These are phyloP conservation scores for Pteropus alecto DNA, from an alignment of 2,113 vertebrate species.

Conservation along the genomic window DNA sequence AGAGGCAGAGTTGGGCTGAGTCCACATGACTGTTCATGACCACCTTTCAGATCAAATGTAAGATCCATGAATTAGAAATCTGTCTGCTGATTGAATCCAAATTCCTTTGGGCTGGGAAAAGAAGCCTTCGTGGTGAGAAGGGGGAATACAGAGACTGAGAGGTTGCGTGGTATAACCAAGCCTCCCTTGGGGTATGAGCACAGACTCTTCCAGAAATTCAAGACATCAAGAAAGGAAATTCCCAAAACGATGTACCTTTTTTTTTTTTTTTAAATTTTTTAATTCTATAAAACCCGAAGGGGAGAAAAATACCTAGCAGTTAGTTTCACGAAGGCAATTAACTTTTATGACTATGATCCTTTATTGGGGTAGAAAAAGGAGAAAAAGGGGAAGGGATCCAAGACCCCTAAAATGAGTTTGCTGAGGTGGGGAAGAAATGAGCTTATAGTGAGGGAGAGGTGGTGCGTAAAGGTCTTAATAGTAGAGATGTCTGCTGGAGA, in stretches of 20 bases:
- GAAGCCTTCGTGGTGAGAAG: background rate
- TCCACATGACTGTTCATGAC: background rate
- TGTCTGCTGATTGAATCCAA: background rate
- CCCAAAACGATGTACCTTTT: background rate
- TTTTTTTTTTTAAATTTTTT: background rate
- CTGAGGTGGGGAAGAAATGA: background rate
- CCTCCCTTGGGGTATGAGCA: background rate
- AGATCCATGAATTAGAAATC: background rate
- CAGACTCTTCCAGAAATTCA: constrained; percentile 50
- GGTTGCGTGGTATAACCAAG: background rate
- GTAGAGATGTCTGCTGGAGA: background rate
- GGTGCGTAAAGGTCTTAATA: background rate
- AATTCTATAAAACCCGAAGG: background rate
- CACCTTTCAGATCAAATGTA: background rate
- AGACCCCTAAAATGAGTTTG: background rate
- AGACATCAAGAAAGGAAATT: constrained; percentile 45
- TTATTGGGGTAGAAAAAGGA: background rate
- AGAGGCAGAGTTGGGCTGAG: background rate
- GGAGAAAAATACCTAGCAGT: background rate
- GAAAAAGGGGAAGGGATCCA: background rate
- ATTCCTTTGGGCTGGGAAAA: constrained; percentile 26
- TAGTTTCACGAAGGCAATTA: background rate
- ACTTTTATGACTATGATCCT: background rate
- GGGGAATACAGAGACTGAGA: background rate
- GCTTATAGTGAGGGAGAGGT: background rate